Percentiles rank a stretch among this genome's conserved stretches.
Conservation (phyloP, 2,797 vertebrate genomes). For the Tenualosa thibaudeaui region DNA sequence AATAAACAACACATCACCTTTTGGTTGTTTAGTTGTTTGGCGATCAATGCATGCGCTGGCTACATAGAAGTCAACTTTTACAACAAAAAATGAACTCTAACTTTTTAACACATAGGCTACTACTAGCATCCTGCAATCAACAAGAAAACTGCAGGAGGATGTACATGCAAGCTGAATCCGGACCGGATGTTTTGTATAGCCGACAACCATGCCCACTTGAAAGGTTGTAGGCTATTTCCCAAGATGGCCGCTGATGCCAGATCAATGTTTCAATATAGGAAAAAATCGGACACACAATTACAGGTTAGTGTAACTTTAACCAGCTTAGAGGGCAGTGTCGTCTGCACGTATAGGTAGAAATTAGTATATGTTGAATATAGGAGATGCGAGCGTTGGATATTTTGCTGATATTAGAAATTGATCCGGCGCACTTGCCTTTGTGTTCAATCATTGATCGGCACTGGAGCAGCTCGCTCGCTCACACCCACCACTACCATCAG, state of each 20-base stretch:
- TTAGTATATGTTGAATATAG: too few relatives aligned
- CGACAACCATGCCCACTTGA: constrained; percentile 49
- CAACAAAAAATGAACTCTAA: neutral
- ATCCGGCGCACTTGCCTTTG: constrained; percentile 74
- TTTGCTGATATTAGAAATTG: constrained; percentile 75
- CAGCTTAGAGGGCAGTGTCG: neutral
- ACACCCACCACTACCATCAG: constrained; percentile 55
- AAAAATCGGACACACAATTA: constrained; percentile 76
- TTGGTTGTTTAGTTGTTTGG: neutral
- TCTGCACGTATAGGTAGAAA: neutral
- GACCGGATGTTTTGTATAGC: constrained; percentile 68
- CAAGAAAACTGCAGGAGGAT: constrained; percentile 9
- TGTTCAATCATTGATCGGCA: constrained; percentile 73
- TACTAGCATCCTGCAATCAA: neutral
- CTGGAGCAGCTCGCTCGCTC: constrained; percentile 51
- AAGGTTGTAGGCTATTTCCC: constrained; percentile 69
- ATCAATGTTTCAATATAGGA: constrained; percentile 79
- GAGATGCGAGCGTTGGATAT: neutral
- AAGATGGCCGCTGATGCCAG: constrained; percentile 84
- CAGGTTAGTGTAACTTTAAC: constrained; percentile 69
- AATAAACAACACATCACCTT: neutral
- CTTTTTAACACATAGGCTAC: neutral
- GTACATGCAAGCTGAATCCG: constrained; percentile 58
- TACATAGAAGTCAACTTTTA: neutral
- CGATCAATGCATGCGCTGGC: neutral